These are phyloP conservation scores for Spea bombifrons DNA, from an alignment of 2,113 vertebrate genomes.

Conservation along the genomic window DNA sequence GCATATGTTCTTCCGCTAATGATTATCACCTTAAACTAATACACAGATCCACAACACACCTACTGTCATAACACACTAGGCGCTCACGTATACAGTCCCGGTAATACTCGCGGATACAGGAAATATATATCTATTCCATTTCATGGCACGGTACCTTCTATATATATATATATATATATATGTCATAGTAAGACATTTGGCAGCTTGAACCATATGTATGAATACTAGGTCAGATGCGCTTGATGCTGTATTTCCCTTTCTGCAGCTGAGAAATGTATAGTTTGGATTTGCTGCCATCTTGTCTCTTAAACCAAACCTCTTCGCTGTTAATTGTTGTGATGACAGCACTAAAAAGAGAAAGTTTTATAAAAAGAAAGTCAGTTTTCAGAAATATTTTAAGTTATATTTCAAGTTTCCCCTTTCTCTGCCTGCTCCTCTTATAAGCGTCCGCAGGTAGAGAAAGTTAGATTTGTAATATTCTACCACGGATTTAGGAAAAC, in stretches of 20 bases:
- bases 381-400: too few species aligned
- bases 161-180: not conserved
- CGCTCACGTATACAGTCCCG: constrained; percentile 6
- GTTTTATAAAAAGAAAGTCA: constrained; percentile 6
- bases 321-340: constrained; percentile 96
- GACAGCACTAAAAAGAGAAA: constrained; percentile 73
- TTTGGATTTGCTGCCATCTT: constrained; percentile 95
- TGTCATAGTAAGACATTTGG: not conserved
- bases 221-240: constrained; percentile 66
- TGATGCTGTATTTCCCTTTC: constrained; percentile 98
- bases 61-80: constrained; percentile 9
- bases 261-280: constrained; percentile 95
- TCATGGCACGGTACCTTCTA: constrained; percentile 65
- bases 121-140: constrained; percentile 58
- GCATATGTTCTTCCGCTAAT: not conserved
- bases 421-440: too few species aligned
- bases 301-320: constrained; percentile 96
- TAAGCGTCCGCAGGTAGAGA: too few species aligned
- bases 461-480: too few species aligned
- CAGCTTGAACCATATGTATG: not conserved
- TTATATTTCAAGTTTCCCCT: too few species aligned
- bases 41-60: constrained; percentile 14
- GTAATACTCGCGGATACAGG: constrained; percentile 28
- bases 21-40: constrained; percentile 14
- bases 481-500: too few species aligned